These are phyloP conservation scores for Caiman crocodilus DNA, from an alignment of 2,797 vertebrate genomes.

Conservation along the genomic window DNA sequence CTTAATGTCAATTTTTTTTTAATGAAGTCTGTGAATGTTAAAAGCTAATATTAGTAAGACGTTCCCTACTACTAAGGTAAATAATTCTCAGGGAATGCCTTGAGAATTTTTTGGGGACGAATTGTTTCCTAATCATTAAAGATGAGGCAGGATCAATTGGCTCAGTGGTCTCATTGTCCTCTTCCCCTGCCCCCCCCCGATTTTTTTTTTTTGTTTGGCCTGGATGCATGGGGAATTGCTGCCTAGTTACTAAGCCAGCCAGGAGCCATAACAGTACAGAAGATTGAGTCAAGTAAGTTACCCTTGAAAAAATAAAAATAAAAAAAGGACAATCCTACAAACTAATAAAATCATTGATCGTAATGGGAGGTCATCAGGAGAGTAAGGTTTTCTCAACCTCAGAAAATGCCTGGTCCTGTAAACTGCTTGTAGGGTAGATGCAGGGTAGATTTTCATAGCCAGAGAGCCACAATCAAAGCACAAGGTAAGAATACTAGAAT, in stretches of 20 bases:
- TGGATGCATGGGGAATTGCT: too few relatives aligned
- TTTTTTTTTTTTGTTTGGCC: too few relatives aligned
- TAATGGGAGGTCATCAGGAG: background rate
- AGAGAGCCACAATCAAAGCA: background rate
- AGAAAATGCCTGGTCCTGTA: background rate
- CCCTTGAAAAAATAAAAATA: too few relatives aligned
- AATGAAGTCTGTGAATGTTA: slow-evolving; percentile 5
- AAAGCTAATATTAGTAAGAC: background rate
- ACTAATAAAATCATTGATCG: too few relatives aligned
- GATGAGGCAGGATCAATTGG: background rate
- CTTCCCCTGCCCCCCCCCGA: too few relatives aligned
- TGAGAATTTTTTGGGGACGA: background rate
- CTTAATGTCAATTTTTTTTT: background rate
- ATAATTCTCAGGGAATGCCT: background rate
- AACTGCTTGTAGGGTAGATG: background rate
- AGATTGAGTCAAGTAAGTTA: too few relatives aligned
- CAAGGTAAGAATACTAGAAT: background rate
- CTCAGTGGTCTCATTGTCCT: background rate
- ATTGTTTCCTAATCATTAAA: background rate
- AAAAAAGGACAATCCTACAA: too few relatives aligned
- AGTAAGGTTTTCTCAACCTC: background rate
- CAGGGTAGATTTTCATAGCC: background rate
- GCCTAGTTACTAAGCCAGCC: too few relatives aligned
- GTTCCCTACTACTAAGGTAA: background rate
- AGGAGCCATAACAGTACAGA: too few relatives aligned